Base-by-base conservation (phyloP, 2,888 invertebrate genomes). In the Tortrix viridana region DNA sequence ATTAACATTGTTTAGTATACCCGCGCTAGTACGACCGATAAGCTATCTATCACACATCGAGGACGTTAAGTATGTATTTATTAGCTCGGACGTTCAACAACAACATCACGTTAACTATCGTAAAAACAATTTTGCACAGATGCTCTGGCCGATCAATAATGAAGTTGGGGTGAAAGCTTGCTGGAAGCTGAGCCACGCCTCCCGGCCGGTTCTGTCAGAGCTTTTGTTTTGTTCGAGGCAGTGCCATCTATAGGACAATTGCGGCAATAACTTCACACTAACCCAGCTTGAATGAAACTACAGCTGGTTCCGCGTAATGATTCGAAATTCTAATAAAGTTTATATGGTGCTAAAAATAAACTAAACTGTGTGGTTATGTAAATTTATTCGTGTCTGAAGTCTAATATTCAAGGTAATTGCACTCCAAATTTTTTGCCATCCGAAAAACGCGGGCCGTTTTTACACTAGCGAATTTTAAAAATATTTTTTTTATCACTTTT, bases 91-190 rank as follows among this genome's bases (percentile, higher is more conserved):
- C 68, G 63, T 66, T 68, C 74, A 74, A 77, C 67, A 75, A 76
- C 70, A 80, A 74, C 74, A 79, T 65, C 74, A 71, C 74, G 73
- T 81, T 81, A 76, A 77, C 77, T 71, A 68, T 72, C 72, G 69
- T 67, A 69, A 72, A 73, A 74, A 70, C 65, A 86, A 86, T 86
- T 85, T 84, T 80, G 74, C 75, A 58, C 66, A 53, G 59, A 50
- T 65, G 65, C 64, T 76, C 69, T 74, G 77, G 65, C 63, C 80
- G 85, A 89, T 90, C 91, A 85, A 90, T 90, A 87, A 75, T 80
- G 79, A 75, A 78, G 74, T 71, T 73, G 78, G 86, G 87, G 88
- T 84, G 85, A 88, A 88, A 85, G 87, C 86, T 83, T 78, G 44
- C 23, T 14, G 49, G 67, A 69, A 72, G 72, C 68, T 67, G 66